phyloP scores from a whole-genome alignment of 2,113 vertebrate genomes.

The Phalacrocorax aristotelis region DNA sequence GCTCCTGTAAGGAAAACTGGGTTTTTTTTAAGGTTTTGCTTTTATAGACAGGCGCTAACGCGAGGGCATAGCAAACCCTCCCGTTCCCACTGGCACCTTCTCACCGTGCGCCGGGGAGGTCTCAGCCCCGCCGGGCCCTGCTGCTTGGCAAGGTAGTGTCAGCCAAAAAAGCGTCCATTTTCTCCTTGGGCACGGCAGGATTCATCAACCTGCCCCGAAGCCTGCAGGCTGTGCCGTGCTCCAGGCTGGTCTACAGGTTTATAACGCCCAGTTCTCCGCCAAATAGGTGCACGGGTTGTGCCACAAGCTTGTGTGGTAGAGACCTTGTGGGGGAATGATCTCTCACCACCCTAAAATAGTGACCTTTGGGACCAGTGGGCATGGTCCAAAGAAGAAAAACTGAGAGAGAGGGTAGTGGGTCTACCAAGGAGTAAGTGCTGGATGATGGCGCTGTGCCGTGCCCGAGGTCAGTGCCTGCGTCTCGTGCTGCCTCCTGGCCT shows the following conservation, averaged over 20 bases:
- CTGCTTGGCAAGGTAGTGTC: fast-evolving
- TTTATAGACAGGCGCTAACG: neutral
- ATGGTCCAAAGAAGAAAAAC: neutral
- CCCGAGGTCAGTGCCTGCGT: fast-evolving
- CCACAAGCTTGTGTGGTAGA: neutral
- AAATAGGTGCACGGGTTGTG: fast-evolving
- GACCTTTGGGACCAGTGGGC: neutral
- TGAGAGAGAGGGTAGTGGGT: no score
- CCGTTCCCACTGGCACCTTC: neutral
- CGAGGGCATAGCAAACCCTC: neutral
- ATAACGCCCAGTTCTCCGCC: fast-evolving
- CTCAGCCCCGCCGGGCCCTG: neutral
- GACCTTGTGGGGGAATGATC: neutral
- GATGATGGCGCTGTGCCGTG: fast-evolving
- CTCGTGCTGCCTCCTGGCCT: neutral
- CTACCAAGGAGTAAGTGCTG: neutral
- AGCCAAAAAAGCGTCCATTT: fast-evolving
- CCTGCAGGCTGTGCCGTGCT: fast-evolving
- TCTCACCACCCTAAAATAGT: fast-evolving
- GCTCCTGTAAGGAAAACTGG: neutral
- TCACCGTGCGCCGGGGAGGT: neutral
- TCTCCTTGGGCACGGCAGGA: neutral
- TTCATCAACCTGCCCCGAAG: fast-evolving
- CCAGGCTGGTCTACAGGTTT: fast-evolving
- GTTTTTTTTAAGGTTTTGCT: no score